phyloP scores from a whole-genome alignment of 1,140 invertebrate genomes.

The Uloborus diversus region DNA sequence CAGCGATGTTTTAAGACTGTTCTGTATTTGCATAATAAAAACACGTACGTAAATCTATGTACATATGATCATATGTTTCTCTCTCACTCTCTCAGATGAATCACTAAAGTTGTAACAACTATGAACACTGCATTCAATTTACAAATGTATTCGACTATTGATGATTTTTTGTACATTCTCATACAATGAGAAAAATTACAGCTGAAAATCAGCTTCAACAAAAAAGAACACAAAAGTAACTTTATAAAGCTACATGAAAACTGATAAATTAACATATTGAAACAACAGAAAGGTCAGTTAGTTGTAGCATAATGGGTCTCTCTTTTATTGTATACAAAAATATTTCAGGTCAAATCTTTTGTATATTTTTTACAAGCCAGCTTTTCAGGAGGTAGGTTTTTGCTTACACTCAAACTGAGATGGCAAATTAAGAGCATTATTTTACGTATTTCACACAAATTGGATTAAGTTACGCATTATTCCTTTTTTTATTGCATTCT shows the following conservation, averaged over 20 bases:
- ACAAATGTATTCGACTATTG: slow-evolving; percentile 35
- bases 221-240: neutral
- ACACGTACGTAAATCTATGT: slow-evolving; percentile 17
- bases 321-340: slow-evolving; percentile 22
- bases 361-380: slow-evolving; percentile 36
- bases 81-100: too few species aligned
- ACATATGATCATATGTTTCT: slow-evolving; percentile 16
- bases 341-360: slow-evolving; percentile 3
- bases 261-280: neutral
- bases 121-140: slow-evolving; percentile 48
- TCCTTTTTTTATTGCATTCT: neutral
- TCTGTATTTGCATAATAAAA: slow-evolving; percentile 26
- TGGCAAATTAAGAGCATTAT: neutral
- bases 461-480: slow-evolving; percentile 2
- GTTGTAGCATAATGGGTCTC: neutral
- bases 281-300: neutral
- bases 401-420: neutral
- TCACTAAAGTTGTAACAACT: slow-evolving; percentile 25
- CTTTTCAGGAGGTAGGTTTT: slow-evolving; percentile 48
- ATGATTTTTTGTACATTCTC: slow-evolving; percentile 41
- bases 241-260: neutral
- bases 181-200: slow-evolving; percentile 2
- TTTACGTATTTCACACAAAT: neutral
- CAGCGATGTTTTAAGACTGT: slow-evolving; percentile 8
- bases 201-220: neutral